phyloP scores from a whole-genome alignment of 2,113 vertebrate genomes.

The Anas platyrhynchos region DNA sequence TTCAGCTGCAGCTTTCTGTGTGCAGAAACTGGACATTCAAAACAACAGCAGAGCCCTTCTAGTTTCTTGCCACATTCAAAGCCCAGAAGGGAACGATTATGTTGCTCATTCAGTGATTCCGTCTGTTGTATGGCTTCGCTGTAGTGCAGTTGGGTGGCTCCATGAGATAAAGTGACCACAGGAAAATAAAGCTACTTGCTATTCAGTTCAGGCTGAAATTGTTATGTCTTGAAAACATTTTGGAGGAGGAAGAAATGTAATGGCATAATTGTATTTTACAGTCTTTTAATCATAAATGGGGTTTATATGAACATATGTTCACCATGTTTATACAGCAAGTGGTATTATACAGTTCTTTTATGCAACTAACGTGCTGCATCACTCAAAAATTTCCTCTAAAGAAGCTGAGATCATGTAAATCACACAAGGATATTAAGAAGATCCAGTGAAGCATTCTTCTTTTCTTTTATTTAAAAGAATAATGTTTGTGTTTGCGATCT shows the following conservation, averaged over 20 bases:
- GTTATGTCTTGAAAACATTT: background rate
- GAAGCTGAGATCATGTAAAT: background rate
- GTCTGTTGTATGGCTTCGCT: background rate
- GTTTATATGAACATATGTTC: background rate
- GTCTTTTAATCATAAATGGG: background rate
- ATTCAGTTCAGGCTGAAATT: background rate
- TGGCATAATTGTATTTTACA: background rate
- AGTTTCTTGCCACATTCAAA: background rate
- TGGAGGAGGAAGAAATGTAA: background rate
- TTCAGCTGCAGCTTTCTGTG: background rate
- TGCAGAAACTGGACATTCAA: background rate
- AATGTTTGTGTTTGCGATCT: background rate
- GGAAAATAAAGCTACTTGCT: conserved; percentile 3
- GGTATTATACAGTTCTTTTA: background rate
- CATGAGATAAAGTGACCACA: background rate
- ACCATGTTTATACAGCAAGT: background rate
- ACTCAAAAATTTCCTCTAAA: background rate
- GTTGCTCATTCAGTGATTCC: background rate
- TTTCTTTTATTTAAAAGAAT: background rate
- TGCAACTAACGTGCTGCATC: background rate
- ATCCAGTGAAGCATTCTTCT: background rate
- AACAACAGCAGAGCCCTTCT: background rate
- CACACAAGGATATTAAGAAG: background rate
- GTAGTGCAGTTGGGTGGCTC: background rate
- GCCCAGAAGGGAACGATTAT: background rate